phyloP scores from a whole-genome alignment of 1,140 invertebrate genomes.

The Hermatobates lingyangjiaoensis region DNA sequence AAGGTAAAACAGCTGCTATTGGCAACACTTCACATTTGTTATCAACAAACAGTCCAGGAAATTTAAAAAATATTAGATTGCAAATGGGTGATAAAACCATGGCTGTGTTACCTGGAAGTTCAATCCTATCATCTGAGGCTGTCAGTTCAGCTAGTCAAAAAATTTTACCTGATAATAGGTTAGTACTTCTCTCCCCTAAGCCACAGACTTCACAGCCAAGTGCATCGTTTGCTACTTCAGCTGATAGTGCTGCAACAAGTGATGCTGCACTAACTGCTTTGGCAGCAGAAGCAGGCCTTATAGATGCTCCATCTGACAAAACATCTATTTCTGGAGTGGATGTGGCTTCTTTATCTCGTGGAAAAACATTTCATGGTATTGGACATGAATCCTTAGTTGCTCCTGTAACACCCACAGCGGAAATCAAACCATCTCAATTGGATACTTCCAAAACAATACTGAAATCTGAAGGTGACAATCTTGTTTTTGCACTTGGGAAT shows the following conservation, averaged over 20 bases:
- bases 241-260: conserved; percentile 38
- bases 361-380: background rate
- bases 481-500: background rate
- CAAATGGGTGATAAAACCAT: conserved; percentile 14
- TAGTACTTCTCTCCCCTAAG: conserved; percentile 8
- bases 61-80: conserved; percentile 9
- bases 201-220: conserved; percentile 2
- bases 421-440: background rate
- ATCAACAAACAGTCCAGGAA: conserved; percentile 7
- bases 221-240: conserved; percentile 17
- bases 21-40: conserved; percentile 12
- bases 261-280: conserved; percentile 42
- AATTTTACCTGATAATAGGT: background rate
- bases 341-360: background rate
- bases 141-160: background rate
- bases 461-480: background rate
- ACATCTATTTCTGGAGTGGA: background rate
- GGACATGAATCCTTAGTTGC: conserved; percentile 34
- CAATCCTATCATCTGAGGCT: conserved; percentile 1
- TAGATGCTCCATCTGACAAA: conserved; percentile 23
- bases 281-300: conserved; percentile 41
- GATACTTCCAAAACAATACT: background rate
- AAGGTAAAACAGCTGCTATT: conserved; percentile 16
- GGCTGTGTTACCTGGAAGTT: conserved; percentile 9
- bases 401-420: background rate